Conservation (phyloP, 2,113 vertebrate species). For the Percina caprodes region DNA sequence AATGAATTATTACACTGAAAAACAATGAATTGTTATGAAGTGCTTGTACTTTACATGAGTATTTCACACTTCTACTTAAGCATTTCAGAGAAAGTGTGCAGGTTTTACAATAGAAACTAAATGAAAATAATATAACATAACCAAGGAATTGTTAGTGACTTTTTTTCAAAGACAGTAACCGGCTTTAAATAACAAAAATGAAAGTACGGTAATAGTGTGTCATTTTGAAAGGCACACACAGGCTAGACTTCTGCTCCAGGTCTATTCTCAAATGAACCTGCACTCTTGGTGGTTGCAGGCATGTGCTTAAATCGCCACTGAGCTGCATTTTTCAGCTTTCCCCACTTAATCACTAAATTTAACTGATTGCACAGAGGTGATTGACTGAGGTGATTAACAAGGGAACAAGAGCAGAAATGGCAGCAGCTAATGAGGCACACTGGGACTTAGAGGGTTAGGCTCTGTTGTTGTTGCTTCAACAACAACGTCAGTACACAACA, state of each 20-base stretch:
- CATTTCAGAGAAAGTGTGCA: neutral
- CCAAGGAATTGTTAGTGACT: neutral
- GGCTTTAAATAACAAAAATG: neutral
- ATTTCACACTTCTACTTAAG: neutral
- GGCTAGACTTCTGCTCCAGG: neutral
- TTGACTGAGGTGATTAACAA: conserved; percentile 83
- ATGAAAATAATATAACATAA: neutral
- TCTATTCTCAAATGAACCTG: conserved; percentile 12
- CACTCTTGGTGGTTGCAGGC: neutral
- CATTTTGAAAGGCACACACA: neutral
- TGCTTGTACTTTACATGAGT: neutral
- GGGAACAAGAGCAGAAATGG: conserved; percentile 78
- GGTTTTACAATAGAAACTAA: neutral
- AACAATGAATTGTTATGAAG: neutral
- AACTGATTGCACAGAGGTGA: conserved; percentile 74
- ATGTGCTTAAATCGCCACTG: conserved; percentile 7
- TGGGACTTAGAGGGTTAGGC: conserved; percentile 76
- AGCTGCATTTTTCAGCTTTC: conserved; percentile 54
- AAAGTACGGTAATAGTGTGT: neutral
- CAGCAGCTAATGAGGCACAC: conserved; percentile 85
- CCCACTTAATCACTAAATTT: conserved; percentile 66
- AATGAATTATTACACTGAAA: neutral
- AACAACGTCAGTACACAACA: conserved; percentile 79
- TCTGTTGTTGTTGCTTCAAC: conserved; percentile 69
- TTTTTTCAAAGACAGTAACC: neutral